phyloP scores from a whole-genome alignment of 2,113 vertebrate genomes.

The Crypturellus undulatus region DNA sequence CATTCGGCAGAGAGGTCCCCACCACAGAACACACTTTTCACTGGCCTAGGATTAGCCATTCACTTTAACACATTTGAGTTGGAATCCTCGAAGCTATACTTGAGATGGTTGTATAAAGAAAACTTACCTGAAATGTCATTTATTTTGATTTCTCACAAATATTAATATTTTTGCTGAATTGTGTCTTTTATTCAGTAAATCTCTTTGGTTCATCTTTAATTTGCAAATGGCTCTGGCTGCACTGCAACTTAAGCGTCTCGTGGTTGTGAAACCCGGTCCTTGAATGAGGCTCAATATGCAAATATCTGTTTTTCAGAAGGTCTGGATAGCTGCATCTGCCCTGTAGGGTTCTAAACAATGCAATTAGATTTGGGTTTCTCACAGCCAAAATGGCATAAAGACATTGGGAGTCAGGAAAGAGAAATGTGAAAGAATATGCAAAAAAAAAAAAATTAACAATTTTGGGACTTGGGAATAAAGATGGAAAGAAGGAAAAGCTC shows the following conservation, averaged over 20 bases:
- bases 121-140: not conserved
- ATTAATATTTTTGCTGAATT: conserved; percentile 57
- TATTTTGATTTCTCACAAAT: conserved; percentile 51
- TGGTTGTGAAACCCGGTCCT: conserved; percentile 26
- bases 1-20: not conserved
- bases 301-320: conserved; percentile 48
- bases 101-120: not conserved
- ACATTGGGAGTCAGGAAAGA: conserved; percentile 1
- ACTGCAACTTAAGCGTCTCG: conserved; percentile 52
- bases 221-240: conserved; percentile 62
- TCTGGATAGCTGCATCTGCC: conserved; percentile 30
- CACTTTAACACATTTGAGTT: not conserved
- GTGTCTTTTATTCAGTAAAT: conserved; percentile 52
- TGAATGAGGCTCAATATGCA: conserved; percentile 46
- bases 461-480: not conserved
- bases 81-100: not conserved
- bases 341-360: conserved; percentile 41
- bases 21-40: not conserved
- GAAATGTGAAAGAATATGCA: not conserved
- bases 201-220: conserved; percentile 47
- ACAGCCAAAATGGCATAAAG: not conserved
- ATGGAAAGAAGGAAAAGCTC: not conserved
- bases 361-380: conserved; percentile 9
- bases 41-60: not conserved
- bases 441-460: not conserved